phyloP scores from a whole-genome alignment of 2,113 vertebrate species.

The Genyomyrus donnyi region DNA sequence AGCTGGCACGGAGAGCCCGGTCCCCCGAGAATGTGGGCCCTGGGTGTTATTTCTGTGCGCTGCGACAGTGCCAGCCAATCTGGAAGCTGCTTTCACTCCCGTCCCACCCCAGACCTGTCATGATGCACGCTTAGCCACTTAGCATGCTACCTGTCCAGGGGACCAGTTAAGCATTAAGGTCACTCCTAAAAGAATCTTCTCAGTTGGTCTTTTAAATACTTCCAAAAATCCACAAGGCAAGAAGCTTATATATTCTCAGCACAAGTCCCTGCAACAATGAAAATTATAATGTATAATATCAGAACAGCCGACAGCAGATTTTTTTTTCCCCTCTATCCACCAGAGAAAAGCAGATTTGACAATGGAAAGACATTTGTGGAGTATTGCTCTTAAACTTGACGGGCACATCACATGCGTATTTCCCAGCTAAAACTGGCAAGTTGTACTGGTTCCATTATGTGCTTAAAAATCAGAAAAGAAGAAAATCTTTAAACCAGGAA shows the following conservation, averaged over 20 bases:
- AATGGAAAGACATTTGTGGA: constrained; percentile 9
- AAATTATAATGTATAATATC: constrained; percentile 63
- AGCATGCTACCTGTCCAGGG: constrained; percentile 60
- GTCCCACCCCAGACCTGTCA: constrained; percentile 53
- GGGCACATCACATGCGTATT: constrained; percentile 25
- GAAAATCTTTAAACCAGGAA: constrained; percentile 4
- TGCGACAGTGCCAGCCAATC: constrained; percentile 43
- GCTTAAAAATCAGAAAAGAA: constrained; percentile 11
- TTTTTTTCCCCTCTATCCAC: constrained; percentile 34
- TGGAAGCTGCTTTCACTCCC: constrained; percentile 50
- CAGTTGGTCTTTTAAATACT: constrained; percentile 52
- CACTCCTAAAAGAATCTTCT: constrained; percentile 43
- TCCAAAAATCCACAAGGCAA: constrained; percentile 66
- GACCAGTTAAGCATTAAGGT: constrained; percentile 71
- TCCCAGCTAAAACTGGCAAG: background rate
- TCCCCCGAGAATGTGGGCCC: constrained; percentile 49
- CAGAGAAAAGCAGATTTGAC: constrained; percentile 33
- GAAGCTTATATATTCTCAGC: constrained; percentile 66
- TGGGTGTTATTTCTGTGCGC: constrained; percentile 38
- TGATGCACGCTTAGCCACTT: constrained; percentile 57
- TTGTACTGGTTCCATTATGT: background rate
- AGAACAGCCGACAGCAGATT: constrained; percentile 69
- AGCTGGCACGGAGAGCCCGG: constrained; percentile 47
- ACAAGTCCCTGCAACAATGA: constrained; percentile 63
- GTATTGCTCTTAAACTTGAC: constrained; percentile 20